Evolutionary conservation across 2,888 invertebrate species (phyloP).

Genomic region (Perizoma flavofasciatum): DNA sequence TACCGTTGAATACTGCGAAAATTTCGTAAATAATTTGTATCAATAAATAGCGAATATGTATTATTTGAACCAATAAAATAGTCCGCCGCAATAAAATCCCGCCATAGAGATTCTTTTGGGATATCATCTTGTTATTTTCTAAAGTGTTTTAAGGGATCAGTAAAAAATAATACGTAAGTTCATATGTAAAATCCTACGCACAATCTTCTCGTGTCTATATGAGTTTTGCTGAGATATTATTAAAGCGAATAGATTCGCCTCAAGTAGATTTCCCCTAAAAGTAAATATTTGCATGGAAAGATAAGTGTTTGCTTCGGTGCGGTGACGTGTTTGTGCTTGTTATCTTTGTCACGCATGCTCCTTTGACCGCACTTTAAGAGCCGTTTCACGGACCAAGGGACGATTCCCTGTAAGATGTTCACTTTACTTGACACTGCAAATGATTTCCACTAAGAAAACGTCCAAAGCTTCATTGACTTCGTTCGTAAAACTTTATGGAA

Average conservation of each 20-base stretch:
- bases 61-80: too few relatives aligned
- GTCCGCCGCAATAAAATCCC: too few relatives aligned
- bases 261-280: slow-evolving; percentile 24
- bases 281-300: slow-evolving; percentile 33
- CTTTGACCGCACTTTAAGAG: slow-evolving; percentile 26
- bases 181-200: too few relatives aligned
- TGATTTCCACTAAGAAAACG: slow-evolving; percentile 21
- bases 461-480: slow-evolving; percentile 25
- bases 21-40: too few relatives aligned
- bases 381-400: slow-evolving; percentile 18
- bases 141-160: too few relatives aligned
- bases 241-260: slow-evolving; percentile 31
- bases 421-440: slow-evolving; percentile 18
- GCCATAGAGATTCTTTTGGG: too few relatives aligned
- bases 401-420: slow-evolving; percentile 24
- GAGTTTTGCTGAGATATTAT: slow-evolving; percentile 6
- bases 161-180: too few relatives aligned
- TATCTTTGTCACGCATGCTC: slow-evolving; percentile 37
- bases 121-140: too few relatives aligned
- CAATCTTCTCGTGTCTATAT: too few relatives aligned
- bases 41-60: too few relatives aligned
- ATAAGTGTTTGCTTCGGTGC: slow-evolving; percentile 35
- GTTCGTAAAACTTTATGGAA: slow-evolving; percentile 29
- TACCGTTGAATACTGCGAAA: too few relatives aligned
- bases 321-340: slow-evolving; percentile 31